Evolutionary conservation across 2,888 invertebrate genomes (phyloP).

Genomic region (Labia minor): DNA sequence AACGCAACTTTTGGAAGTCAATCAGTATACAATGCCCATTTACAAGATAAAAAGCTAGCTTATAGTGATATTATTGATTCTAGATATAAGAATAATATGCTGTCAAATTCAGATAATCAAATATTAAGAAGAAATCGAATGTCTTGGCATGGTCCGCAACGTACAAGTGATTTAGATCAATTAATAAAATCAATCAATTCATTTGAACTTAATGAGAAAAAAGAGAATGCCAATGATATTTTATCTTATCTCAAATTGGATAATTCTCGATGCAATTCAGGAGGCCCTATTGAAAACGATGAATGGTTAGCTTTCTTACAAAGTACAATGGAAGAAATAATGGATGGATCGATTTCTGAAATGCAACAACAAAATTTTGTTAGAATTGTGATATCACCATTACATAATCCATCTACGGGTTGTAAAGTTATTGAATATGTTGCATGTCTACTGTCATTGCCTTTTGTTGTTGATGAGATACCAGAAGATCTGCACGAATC

Average conservation of each 20-base stretch:
- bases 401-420: constrained; percentile 51
- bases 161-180: not conserved
- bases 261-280: not conserved
- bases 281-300: constrained; percentile 61
- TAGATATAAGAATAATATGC: not conserved
- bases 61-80: not conserved
- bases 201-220: not conserved
- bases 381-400: constrained; percentile 50
- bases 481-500: constrained; percentile 37
- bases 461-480: constrained; percentile 46
- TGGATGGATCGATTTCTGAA: constrained; percentile 66
- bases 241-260: not conserved
- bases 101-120: not conserved
- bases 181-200: not conserved
- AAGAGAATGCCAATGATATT: not conserved
- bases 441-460: constrained; percentile 50
- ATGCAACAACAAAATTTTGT: constrained; percentile 50
- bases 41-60: not conserved
- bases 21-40: not conserved
- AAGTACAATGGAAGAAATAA: constrained; percentile 68
- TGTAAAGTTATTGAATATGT: constrained; percentile 52
- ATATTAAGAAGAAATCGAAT: not conserved
- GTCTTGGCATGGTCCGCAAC: not conserved
- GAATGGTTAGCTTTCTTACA: constrained; percentile 79
- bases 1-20: not conserved